Evolutionary conservation across 2,888 invertebrate genomes (phyloP).

Genomic region (Pterostichus niger): DNA sequence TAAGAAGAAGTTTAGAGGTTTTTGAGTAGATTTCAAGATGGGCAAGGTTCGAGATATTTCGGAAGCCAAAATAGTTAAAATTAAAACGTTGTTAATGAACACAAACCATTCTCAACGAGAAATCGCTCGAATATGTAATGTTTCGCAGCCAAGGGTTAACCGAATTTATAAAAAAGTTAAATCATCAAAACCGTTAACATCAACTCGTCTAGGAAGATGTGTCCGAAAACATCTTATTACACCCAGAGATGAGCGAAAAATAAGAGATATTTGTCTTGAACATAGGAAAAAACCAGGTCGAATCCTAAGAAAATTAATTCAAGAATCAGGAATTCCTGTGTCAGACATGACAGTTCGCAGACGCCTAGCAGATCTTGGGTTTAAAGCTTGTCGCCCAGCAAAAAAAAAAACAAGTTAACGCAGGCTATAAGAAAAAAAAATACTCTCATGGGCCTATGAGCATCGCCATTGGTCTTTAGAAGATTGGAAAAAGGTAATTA

Average conservation of each 20-base stretch:
- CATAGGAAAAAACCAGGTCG: constrained; percentile 13
- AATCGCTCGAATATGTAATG: constrained; percentile 13
- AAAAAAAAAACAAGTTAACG: neutral
- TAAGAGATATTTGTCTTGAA: constrained; percentile 18
- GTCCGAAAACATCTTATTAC: constrained; percentile 11
- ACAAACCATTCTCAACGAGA: constrained; percentile 10
- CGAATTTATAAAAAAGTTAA: constrained; percentile 2
- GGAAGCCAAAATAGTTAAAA: constrained; percentile 2
- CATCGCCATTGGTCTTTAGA: no score
- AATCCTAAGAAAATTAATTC: neutral
- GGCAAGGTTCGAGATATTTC: no score
- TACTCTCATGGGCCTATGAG: no score
- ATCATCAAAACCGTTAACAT: neutral
- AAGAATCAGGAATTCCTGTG: neutral
- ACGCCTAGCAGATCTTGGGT: neutral
- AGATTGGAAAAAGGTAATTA: no score
- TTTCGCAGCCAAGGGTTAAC: constrained; percentile 5
- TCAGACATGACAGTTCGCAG: constrained; percentile 19
- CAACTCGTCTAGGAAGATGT: neutral
- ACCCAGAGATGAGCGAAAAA: neutral
- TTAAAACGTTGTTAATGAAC: constrained; percentile 17
- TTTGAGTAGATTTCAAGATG: constrained; percentile 4
- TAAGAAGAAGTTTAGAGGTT: neutral
- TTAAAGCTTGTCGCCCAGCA: neutral
- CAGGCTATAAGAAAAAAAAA: neutral